Evolutionary conservation across 2,113 vertebrate genomes (phyloP).

Genomic region (Sapajus apella): DNA sequence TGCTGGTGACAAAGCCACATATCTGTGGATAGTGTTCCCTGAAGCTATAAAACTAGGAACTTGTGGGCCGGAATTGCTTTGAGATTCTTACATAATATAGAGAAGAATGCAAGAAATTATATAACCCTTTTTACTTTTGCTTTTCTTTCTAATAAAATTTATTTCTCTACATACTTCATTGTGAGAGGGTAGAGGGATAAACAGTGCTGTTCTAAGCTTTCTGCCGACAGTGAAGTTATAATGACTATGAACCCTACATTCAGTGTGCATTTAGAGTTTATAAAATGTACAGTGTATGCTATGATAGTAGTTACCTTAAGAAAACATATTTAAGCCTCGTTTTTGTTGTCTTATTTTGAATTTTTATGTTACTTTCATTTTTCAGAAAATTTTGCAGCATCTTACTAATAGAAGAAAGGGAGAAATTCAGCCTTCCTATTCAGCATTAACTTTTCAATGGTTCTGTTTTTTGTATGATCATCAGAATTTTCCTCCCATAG

Average conservation of each 20-base stretch:
- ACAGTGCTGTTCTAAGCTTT: neutral
- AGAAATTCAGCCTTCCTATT: constrained; percentile 30
- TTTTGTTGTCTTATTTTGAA: neutral
- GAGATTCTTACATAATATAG: neutral
- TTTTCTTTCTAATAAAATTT: neutral
- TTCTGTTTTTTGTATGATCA: constrained; percentile 48
- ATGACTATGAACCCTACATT: neutral
- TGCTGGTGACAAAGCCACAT: neutral
- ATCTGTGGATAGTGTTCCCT: neutral
- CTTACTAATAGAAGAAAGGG: neutral
- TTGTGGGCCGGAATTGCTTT: neutral
- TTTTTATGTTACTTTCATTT: constrained; percentile 13
- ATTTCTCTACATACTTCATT: neutral
- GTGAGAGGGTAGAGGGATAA: neutral
- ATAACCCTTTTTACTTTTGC: neutral
- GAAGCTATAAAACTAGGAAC: neutral
- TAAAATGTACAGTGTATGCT: neutral
- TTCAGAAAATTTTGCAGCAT: neutral
- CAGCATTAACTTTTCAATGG: neutral
- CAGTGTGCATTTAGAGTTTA: neutral
- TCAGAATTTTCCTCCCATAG: constrained; percentile 48
- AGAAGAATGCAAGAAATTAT: neutral
- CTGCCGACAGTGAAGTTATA: neutral
- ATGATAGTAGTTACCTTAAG: neutral
- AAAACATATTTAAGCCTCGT: neutral